Percentiles rank a stretch among this genome's conserved stretches.
Conservation (phyloP, 2,888 invertebrate species). For the Drosophila sordidula region DNA sequence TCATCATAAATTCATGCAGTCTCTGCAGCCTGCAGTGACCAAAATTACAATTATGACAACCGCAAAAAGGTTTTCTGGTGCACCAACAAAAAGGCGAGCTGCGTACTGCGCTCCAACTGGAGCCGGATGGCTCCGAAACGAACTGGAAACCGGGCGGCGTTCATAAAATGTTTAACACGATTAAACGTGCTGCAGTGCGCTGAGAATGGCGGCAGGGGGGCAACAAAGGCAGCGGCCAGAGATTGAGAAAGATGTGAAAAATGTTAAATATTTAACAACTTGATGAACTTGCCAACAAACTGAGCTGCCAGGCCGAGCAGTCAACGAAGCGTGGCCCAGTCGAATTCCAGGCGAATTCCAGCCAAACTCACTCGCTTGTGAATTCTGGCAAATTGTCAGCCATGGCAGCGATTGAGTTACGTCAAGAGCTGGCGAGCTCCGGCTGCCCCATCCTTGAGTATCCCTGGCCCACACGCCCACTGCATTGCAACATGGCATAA, state of each 20-base stretch:
- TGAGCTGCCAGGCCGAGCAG: slow-evolving; percentile 30
- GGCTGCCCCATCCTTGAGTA: slow-evolving; percentile 16
- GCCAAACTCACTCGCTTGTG: slow-evolving; percentile 55
- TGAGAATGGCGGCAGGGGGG: background rate
- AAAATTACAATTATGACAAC: slow-evolving; percentile 81
- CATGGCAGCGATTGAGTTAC: slow-evolving; percentile 60
- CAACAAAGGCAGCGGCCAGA: background rate
- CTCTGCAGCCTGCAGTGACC: slow-evolving; percentile 77
- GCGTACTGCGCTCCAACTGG: slow-evolving; percentile 17
- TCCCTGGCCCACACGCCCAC: slow-evolving; percentile 42
- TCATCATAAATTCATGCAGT: slow-evolving; percentile 80
- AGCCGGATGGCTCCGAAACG: slow-evolving; percentile 8
- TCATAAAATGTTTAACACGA: slow-evolving; percentile 79
- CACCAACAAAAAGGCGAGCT: slow-evolving; percentile 68
- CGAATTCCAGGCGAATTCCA: slow-evolving; percentile 63
- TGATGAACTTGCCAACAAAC: slow-evolving; percentile 66
- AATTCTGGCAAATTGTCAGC: slow-evolving; percentile 68
- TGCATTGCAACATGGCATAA: slow-evolving; percentile 65
- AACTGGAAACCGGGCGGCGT: slow-evolving; percentile 17
- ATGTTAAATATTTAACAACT: slow-evolving; percentile 62
- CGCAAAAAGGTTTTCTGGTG: slow-evolving; percentile 79
- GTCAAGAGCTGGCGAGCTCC: slow-evolving; percentile 31
- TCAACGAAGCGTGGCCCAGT: slow-evolving; percentile 67
- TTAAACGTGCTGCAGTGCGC: slow-evolving; percentile 69
- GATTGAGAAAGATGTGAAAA: slow-evolving; percentile 44